These are phyloP conservation scores for Muschampia plurimacula DNA, from an alignment of 2,888 invertebrate species.

Conservation along the genomic window DNA sequence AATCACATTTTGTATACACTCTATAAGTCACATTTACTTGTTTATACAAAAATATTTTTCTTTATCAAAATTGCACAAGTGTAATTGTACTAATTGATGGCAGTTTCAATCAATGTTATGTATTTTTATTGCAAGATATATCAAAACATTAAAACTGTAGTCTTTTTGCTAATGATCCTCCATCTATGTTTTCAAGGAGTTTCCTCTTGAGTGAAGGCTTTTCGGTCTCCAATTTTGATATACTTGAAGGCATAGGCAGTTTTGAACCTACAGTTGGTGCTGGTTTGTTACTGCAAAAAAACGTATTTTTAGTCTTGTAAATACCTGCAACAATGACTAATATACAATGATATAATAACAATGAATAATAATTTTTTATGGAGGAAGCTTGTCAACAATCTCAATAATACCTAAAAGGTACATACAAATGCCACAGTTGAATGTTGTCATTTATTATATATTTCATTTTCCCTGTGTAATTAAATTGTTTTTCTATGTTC, in stretches of 20 bases:
- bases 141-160: constrained; percentile 85
- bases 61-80: constrained; percentile 52
- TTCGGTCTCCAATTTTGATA: constrained; percentile 86
- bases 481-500: too few relatives aligned
- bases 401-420: too few relatives aligned
- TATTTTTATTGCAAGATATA: constrained; percentile 28
- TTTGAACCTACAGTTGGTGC: constrained; percentile 94
- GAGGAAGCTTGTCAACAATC: too few relatives aligned
- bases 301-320: too few relatives aligned
- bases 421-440: too few relatives aligned
- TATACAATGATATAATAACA: too few relatives aligned
- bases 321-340: too few relatives aligned
- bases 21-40: constrained; percentile 49
- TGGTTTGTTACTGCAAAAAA: constrained; percentile 90
- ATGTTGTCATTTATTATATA: too few relatives aligned
- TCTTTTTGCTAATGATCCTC: constrained; percentile 88
- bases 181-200: constrained; percentile 89
- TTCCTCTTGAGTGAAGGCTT: constrained; percentile 92
- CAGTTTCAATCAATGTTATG: constrained; percentile 42
- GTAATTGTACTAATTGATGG: constrained; percentile 53
- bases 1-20: constrained; percentile 30
- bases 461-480: too few relatives aligned
- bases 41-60: constrained; percentile 48
- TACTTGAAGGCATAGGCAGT: constrained; percentile 91
- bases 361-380: too few relatives aligned